phyloP scores from a whole-genome alignment of 2,113 vertebrate species.

The Corythoichthys haematopterus region DNA sequence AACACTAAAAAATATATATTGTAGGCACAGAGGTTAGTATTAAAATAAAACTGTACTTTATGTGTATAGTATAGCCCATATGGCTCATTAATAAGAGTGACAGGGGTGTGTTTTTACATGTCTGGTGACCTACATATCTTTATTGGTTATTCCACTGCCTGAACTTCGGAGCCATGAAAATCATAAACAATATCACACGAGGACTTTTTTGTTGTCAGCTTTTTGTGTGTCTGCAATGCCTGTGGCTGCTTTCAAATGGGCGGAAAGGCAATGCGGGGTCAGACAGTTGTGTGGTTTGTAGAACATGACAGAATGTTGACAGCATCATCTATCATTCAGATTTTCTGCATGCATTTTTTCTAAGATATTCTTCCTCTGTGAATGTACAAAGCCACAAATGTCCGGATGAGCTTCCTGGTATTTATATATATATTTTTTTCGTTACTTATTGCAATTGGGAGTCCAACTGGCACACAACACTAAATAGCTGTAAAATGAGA shows the following conservation, averaged over 20 bases:
- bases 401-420: constrained; percentile 18
- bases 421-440: constrained; percentile 33
- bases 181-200: constrained; percentile 41
- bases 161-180: constrained; percentile 25
- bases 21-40: constrained; percentile 11
- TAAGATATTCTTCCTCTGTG: constrained; percentile 17
- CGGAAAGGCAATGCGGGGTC: constrained; percentile 14
- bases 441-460: constrained; percentile 19
- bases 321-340: constrained; percentile 20
- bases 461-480: constrained; percentile 9
- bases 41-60: constrained; percentile 15
- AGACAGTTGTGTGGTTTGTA: constrained; percentile 16
- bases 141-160: constrained; percentile 41
- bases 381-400: constrained; percentile 35
- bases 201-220: constrained; percentile 32
- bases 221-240: constrained; percentile 28
- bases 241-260: constrained; percentile 21
- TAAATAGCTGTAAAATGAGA: constrained; percentile 12
- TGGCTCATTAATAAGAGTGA: constrained; percentile 19
- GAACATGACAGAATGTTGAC: constrained; percentile 31
- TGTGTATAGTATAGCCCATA: constrained; percentile 12
- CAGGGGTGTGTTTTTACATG: constrained; percentile 32
- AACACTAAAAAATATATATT: constrained; percentile 21
- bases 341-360: constrained; percentile 3
- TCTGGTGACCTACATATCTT: constrained; percentile 63